phyloP scores from a whole-genome alignment of 2,888 invertebrate species.

The Doris montereyensis region DNA sequence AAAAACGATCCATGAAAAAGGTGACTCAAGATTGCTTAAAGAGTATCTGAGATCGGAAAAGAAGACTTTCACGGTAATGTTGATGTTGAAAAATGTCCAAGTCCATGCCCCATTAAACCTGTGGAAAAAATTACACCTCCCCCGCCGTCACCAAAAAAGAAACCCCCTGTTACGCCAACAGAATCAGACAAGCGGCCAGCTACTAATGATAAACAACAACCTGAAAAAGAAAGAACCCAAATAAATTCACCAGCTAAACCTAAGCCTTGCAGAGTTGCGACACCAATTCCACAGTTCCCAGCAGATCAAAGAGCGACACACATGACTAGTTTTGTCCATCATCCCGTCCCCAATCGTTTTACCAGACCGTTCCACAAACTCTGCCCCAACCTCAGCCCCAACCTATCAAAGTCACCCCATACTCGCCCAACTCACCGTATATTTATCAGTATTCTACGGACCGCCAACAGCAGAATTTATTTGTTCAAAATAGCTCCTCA shows the following conservation, averaged over 20 bases:
- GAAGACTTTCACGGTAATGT: constrained; percentile 37
- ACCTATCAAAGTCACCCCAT: constrained; percentile 34
- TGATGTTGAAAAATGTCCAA: constrained; percentile 34
- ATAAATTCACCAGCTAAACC: constrained; percentile 26
- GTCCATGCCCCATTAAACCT: background rate
- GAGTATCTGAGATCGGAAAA: constrained; percentile 32
- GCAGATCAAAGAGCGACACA: constrained; percentile 26
- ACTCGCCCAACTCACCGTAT: constrained; percentile 21
- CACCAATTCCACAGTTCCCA: constrained; percentile 37
- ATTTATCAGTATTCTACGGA: constrained; percentile 36
- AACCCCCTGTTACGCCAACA: background rate
- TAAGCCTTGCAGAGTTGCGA: constrained; percentile 33
- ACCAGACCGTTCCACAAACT: background rate
- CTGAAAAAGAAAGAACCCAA: constrained; percentile 2
- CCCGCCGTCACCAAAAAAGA: background rate
- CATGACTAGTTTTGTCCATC: constrained; percentile 34
- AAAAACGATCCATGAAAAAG: constrained; percentile 34
- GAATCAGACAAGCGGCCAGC: background rate
- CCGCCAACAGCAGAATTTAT: constrained; percentile 11
- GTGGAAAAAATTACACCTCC: too few relatives aligned
- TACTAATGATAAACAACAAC: constrained; percentile 1
- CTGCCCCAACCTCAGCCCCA: constrained; percentile 4
- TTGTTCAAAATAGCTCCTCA: constrained; percentile 9
- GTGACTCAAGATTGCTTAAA: constrained; percentile 19
- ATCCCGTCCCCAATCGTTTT: constrained; percentile 22